Conservation (phyloP, 2,888 invertebrate genomes). For the Erebia aethiops region DNA sequence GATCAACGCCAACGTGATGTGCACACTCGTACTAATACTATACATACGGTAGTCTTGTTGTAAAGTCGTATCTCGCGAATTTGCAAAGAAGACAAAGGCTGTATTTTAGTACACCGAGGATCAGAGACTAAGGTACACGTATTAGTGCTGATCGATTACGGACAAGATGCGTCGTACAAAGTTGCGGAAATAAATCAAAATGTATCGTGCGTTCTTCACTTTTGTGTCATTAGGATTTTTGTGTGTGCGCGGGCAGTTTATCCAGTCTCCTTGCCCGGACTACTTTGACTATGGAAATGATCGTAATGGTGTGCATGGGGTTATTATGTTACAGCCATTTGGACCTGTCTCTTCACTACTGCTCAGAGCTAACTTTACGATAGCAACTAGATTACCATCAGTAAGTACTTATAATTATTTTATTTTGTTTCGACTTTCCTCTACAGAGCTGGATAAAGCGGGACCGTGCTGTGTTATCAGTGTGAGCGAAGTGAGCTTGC, state of each 20-base stretch:
- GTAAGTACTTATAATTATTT: slow-evolving; percentile 22
- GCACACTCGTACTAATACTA: too few species aligned
- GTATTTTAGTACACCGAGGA: slow-evolving; percentile 49
- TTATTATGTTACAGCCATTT: slow-evolving; percentile 52
- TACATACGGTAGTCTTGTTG: neutral
- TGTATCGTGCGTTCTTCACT: slow-evolving; percentile 45
- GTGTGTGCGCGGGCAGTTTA: slow-evolving; percentile 51
- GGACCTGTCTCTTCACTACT: slow-evolving; percentile 52
- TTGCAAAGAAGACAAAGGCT: slow-evolving; percentile 24
- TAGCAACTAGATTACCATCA: slow-evolving; percentile 49
- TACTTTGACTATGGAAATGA: slow-evolving; percentile 62
- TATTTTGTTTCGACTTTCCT: neutral
- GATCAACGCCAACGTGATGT: too few species aligned
- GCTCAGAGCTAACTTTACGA: slow-evolving; percentile 58
- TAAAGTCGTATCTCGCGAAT: neutral
- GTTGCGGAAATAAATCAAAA: slow-evolving; percentile 38
- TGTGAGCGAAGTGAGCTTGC: too few species aligned
- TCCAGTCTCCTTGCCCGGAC: slow-evolving; percentile 63
- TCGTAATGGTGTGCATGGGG: slow-evolving; percentile 54
- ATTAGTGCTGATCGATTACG: slow-evolving; percentile 30
- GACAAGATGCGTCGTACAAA: slow-evolving; percentile 34
- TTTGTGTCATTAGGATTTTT: slow-evolving; percentile 49
- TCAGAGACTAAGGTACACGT: slow-evolving; percentile 50
- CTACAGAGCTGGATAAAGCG: too few species aligned
- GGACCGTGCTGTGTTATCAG: too few species aligned